Evolutionary conservation across 2,888 invertebrate genomes (phyloP).

Genomic region (Thysanoteuthis rhombus): DNA sequence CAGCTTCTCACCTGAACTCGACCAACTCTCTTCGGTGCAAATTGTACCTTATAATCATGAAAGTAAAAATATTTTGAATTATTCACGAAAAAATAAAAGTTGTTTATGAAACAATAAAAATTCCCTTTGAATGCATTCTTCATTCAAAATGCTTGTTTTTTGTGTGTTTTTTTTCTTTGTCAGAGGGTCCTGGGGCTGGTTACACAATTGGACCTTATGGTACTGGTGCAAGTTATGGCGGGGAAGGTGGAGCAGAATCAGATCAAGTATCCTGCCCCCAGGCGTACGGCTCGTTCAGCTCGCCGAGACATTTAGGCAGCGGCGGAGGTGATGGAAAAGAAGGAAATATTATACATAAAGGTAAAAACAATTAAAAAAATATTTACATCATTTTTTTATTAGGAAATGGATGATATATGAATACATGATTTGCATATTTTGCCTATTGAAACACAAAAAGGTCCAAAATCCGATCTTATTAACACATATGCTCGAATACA

Average conservation of each 20-base stretch:
- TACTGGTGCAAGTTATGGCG: constrained; percentile 54
- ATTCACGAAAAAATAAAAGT: too few relatives aligned
- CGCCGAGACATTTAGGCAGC: constrained; percentile 50
- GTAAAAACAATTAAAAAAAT: not conserved
- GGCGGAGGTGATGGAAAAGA: constrained; percentile 43
- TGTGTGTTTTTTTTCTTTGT: not conserved
- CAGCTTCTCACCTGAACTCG: too few relatives aligned
- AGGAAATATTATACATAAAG: not conserved
- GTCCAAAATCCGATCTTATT: too few relatives aligned
- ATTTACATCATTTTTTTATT: too few relatives aligned
- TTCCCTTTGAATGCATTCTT: not conserved
- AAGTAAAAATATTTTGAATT: too few relatives aligned
- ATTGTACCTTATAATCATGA: too few relatives aligned
- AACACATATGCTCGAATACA: too few relatives aligned
- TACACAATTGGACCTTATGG: constrained; percentile 38
- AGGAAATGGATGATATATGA: too few relatives aligned
- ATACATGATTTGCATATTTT: too few relatives aligned
- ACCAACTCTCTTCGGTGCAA: too few relatives aligned
- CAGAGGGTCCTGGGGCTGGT: constrained; percentile 44
- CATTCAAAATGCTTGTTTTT: too few relatives aligned
- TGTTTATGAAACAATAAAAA: not conserved
- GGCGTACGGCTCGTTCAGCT: constrained; percentile 50
- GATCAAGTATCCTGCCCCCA: constrained; percentile 34
- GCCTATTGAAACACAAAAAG: too few relatives aligned
- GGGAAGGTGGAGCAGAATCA: constrained; percentile 50